phyloP scores from a whole-genome alignment of 2,888 invertebrate genomes.

The Saturnia japonica region DNA sequence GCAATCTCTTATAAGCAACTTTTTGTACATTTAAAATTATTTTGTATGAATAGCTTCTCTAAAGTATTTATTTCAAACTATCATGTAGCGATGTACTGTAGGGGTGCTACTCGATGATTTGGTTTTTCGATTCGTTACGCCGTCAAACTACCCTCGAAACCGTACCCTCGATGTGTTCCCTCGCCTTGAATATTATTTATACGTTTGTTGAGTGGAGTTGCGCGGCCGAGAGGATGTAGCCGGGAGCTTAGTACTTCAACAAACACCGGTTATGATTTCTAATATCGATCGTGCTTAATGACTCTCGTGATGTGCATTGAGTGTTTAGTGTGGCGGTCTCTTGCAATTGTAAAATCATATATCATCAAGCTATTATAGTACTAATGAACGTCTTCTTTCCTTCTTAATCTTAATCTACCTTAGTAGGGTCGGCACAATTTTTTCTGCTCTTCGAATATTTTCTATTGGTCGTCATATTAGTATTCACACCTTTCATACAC shows the following conservation, averaged over 20 bases:
- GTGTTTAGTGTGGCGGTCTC: not conserved
- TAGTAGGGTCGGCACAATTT: too few species aligned
- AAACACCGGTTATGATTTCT: slow-evolving; percentile 77
- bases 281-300: slow-evolving; percentile 60
- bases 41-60: slow-evolving; percentile 43
- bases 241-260: slow-evolving; percentile 77
- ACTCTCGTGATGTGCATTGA: slow-evolving; percentile 3
- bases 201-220: slow-evolving; percentile 82
- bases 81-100: slow-evolving; percentile 77
- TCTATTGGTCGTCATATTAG: too few species aligned
- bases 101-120: slow-evolving; percentile 82
- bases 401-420: too few species aligned
- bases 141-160: slow-evolving; percentile 80
- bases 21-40: not conserved
- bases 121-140: slow-evolving; percentile 83
- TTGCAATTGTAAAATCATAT: slow-evolving; percentile 5
- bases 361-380: not conserved
- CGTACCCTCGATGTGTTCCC: slow-evolving; percentile 79
- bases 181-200: slow-evolving; percentile 82
- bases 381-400: not conserved
- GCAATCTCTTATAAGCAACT: too few species aligned
- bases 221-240: slow-evolving; percentile 70
- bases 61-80: slow-evolving; percentile 62
- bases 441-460: too few species aligned
- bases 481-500: too few species aligned